These are phyloP conservation scores for Egretta garzetta DNA, from an alignment of 2,113 vertebrate species.

Conservation along the genomic window DNA sequence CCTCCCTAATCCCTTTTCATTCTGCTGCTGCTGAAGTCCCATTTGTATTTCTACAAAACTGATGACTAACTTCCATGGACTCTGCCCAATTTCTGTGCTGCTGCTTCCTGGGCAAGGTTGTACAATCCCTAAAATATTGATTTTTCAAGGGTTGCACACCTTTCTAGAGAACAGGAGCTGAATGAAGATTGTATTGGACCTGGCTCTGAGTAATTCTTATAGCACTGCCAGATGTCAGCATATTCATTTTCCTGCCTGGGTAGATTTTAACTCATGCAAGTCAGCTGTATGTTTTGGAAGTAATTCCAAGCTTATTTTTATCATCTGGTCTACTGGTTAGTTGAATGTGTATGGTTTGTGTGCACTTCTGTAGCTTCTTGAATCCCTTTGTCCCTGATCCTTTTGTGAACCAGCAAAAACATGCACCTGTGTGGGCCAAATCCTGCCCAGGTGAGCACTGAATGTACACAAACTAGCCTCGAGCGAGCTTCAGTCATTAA, in stretches of 20 bases:
- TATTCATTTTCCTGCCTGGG: neutral
- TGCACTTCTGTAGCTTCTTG: neutral
- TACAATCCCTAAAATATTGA: neutral
- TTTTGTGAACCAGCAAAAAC: neutral
- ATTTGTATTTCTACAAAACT: neutral
- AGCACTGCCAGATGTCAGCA: neutral
- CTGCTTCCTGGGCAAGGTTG: neutral
- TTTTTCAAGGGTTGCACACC: neutral
- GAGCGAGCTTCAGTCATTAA: neutral
- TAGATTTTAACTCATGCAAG: neutral
- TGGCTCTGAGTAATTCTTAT: neutral
- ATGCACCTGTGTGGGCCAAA: neutral
- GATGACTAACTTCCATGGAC: neutral
- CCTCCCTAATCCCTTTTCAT: neutral
- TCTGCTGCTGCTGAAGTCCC: neutral
- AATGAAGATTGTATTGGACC: neutral
- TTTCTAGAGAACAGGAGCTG: neutral
- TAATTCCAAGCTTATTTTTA: neutral
- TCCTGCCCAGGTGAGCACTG: neutral
- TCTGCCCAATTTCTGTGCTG: neutral
- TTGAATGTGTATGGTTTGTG: neutral
- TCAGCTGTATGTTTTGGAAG: neutral
- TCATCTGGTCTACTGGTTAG: neutral
- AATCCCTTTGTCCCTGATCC: neutral
- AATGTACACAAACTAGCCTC: neutral